Evolutionary conservation across 2,797 vertebrate genomes (phyloP), one percentile per base, ranked within the genome.

Genomic region (Sebastes variabilis): DNA sequence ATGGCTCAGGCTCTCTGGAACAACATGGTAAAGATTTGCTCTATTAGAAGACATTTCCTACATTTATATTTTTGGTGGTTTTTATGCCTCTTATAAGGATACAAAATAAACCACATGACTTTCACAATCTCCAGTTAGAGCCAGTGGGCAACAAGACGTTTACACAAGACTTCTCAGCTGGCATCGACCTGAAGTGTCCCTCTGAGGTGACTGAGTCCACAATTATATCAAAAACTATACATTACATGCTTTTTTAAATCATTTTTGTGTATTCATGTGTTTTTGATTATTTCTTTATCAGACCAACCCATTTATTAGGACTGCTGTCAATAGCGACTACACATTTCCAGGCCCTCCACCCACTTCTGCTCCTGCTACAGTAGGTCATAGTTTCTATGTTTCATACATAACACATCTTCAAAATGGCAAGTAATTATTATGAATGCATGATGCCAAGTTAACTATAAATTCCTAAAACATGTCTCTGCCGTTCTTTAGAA

Each of bases 1-100:
- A 25, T 99, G 89, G 96, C 98, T 66, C 95, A 78, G 29, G 94
- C 94, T 70, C 97, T 99, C 54, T 99, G 98, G 98, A 97, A 96
- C 91, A 95, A 96, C 90, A 90, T 99, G 98, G 98, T 99, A 67
- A 52, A 8, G 66, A 34, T 71, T 72, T 38, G 3, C 24, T 61
- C 58, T 32, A n/a, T 59, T 12, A 12, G 0, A 36, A 10, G 0
- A 34, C 10, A 27, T 34, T 60, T 76, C 5, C 42, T 2, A 11
- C 2, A 5, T 54, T 42, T 27, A 2, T 27, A 55, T 72, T 61
- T 59, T 59, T 65, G 10, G 1, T 27, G 12, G 1, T 13, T 27
- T 29, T 49, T 13, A 8, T 30, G 62, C 42, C 20, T 42, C 2
- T 52, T 11, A 3, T 16, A 59, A 38, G 60, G 6, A 61, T 55